These are phyloP conservation scores for Vidua chalybeata DNA, from an alignment of 2,113 vertebrate species.

Conservation along the genomic window DNA sequence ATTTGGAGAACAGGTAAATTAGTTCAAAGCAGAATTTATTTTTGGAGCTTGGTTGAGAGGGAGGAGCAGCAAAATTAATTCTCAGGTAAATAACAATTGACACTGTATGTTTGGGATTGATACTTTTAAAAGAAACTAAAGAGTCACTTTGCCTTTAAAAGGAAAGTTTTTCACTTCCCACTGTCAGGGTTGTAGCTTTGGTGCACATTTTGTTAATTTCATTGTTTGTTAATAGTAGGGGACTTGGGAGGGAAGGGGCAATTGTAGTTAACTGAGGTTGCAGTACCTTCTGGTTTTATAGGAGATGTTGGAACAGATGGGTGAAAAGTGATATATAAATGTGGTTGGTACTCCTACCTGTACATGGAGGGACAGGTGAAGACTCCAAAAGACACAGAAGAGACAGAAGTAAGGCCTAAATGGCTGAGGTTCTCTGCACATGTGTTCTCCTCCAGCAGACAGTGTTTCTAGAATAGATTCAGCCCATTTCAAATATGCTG, in stretches of 20 bases:
- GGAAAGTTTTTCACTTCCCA: neutral
- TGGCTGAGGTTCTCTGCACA: neutral
- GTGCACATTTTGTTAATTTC: neutral
- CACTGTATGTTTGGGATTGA: accelerated
- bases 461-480: neutral
- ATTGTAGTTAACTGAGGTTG: neutral
- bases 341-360: neutral
- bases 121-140: neutral
- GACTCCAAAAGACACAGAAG: too few species aligned
- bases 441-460: neutral
- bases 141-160: neutral
- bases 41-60: neutral
- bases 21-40: neutral
- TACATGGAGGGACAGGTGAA: neutral
- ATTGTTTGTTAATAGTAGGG: neutral
- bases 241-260: neutral
- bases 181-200: neutral
- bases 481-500: accelerated
- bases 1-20: neutral
- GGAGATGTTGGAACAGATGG: neutral
- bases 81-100: neutral
- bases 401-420: neutral
- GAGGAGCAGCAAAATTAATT: neutral
- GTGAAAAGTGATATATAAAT: neutral
- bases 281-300: neutral